Percentiles rank a stretch among this genome's conserved stretches.
phyloP scores from a whole-genome alignment of 2,888 invertebrate genomes.

The Drosophila setosimentum region DNA sequence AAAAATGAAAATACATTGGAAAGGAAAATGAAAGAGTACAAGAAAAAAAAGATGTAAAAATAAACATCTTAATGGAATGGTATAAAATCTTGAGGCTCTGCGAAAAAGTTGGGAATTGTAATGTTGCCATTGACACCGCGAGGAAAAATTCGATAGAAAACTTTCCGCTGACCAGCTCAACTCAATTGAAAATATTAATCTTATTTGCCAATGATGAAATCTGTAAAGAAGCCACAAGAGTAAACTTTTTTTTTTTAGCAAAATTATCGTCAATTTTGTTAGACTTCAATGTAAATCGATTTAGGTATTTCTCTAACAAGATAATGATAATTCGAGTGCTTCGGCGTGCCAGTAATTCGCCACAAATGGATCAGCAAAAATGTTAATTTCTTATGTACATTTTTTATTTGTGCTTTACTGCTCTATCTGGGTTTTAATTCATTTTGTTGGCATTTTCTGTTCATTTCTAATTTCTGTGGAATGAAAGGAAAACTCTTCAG shows the following conservation, averaged over 20 bases:
- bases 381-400: neutral
- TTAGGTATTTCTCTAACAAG: slow-evolving; percentile 19
- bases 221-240: slow-evolving; percentile 14
- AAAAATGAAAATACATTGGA: neutral
- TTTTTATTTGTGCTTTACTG: neutral
- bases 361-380: neutral
- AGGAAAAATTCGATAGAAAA: slow-evolving; percentile 26
- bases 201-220: slow-evolving; percentile 52
- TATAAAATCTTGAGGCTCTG: slow-evolving; percentile 26
- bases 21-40: slow-evolving; percentile 1
- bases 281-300: slow-evolving; percentile 29
- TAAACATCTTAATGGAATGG: slow-evolving; percentile 20
- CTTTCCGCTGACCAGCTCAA: slow-evolving; percentile 29
- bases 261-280: slow-evolving; percentile 20
- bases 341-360: neutral
- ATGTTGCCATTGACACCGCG: slow-evolving; percentile 48
- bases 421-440: neutral
- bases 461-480: neutral
- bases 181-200: slow-evolving; percentile 53
- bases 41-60: slow-evolving; percentile 8
- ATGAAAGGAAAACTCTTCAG: slow-evolving; percentile 8
- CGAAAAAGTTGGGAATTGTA: slow-evolving; percentile 33
- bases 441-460: neutral
- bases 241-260: neutral
- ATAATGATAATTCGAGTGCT: slow-evolving; percentile 13